A percentile compares a stretch with the other conserved stretches of the same genome.
Conservation (phyloP, 1,140 invertebrate genomes). For the Panulirus ornatus region DNA sequence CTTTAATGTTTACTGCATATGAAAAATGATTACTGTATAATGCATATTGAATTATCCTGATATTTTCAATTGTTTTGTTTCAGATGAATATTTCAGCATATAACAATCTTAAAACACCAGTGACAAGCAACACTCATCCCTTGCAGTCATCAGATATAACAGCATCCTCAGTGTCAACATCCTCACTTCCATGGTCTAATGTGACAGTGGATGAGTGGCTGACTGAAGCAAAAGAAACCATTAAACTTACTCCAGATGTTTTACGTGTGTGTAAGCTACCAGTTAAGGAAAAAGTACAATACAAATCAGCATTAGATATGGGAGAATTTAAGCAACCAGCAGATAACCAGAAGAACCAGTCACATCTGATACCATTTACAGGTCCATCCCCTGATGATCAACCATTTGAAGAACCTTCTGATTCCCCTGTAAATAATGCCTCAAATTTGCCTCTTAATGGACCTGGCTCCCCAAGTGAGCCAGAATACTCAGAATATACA, state of each 20-base stretch:
- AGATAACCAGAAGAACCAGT: neutral
- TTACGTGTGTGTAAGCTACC: neutral
- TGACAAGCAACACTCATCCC: neutral
- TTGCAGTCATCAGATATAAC: neutral
- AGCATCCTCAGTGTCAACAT: neutral
- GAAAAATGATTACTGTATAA: too few species aligned
- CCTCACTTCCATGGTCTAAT: neutral
- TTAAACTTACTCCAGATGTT: neutral
- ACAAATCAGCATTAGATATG: neutral
- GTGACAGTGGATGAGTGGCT: constrained; percentile 25
- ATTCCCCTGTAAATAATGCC: neutral
- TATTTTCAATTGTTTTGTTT: neutral
- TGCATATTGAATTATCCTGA: too few species aligned
- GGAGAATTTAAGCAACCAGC: neutral
- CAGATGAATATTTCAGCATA: neutral
- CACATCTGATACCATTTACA: neutral
- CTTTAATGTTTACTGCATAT: too few species aligned
- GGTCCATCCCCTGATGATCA: neutral
- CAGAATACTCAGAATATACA: neutral
- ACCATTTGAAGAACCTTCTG: neutral
- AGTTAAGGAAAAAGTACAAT: neutral
- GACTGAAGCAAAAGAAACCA: neutral
- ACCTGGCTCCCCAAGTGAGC: neutral
- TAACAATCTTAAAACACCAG: neutral
- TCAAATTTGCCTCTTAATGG: too few species aligned